These are phyloP conservation scores for Archocentrus centrarchus DNA, from an alignment of 2,113 vertebrate species.

Conservation along the genomic window DNA sequence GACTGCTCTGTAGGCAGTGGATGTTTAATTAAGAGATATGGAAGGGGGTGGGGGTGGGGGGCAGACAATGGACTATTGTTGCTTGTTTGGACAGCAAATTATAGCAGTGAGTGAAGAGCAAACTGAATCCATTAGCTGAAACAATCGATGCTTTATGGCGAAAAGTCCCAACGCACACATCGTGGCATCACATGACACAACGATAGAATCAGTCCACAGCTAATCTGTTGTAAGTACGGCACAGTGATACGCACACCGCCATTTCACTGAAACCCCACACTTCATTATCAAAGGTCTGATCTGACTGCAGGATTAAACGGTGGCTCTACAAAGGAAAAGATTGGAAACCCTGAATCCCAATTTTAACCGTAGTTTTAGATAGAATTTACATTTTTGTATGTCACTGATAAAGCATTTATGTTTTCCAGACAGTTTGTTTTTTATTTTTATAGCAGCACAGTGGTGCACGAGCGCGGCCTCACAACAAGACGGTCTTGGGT, in stretches of 20 bases:
- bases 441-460: too few relatives aligned
- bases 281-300: constrained; percentile 14
- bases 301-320: not conserved
- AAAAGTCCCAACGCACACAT: constrained; percentile 20
- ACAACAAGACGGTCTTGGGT: too few relatives aligned
- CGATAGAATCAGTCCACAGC: constrained; percentile 32
- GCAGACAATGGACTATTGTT: constrained; percentile 26
- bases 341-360: not conserved
- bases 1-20: constrained; percentile 8
- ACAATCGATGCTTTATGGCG: constrained; percentile 47
- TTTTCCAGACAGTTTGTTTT: too few relatives aligned
- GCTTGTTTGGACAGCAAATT: constrained; percentile 50
- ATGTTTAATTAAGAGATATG: constrained; percentile 44
- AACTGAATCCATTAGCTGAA: constrained; percentile 51
- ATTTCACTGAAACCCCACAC: not conserved
- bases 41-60: not conserved
- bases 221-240: constrained; percentile 26
- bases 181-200: constrained; percentile 6
- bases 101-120: constrained; percentile 29
- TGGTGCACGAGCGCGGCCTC: too few relatives aligned
- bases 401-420: too few relatives aligned
- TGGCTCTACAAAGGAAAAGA: not conserved
- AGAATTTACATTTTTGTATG: not conserved
- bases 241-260: not conserved
- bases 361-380: not conserved